Percentiles rank a stretch among this genome's conserved stretches.
Evolutionary conservation across 2,797 vertebrate species (phyloP).

Genomic region (Crax fasciolata): DNA sequence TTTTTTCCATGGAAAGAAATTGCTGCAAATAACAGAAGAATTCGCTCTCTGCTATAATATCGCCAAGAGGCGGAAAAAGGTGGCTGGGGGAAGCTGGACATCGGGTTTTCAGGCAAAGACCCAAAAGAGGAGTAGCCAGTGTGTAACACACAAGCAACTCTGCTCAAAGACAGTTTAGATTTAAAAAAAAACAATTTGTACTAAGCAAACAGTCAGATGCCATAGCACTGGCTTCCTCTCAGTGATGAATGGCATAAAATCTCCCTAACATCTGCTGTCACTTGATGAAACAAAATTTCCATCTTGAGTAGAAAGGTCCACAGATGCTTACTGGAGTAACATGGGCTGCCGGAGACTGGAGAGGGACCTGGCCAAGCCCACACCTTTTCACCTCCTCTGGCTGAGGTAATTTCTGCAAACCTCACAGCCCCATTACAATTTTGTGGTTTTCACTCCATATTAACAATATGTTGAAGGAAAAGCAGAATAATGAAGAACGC

Average conservation of each 20-base stretch:
- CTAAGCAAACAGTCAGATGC: slow-evolving; percentile 61
- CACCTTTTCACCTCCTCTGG: background rate
- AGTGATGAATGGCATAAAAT: slow-evolving; percentile 32
- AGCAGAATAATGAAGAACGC: background rate
- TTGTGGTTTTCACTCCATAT: background rate
- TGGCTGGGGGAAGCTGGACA: background rate
- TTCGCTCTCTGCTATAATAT: background rate
- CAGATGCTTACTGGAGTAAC: slow-evolving; percentile 28
- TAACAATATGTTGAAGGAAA: background rate
- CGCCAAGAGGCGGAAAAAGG: background rate
- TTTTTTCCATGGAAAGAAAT: background rate
- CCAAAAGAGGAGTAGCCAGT: background rate
- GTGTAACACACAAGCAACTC: background rate
- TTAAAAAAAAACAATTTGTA: slow-evolving; percentile 29
- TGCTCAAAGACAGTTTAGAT: background rate
- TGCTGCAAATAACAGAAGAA: background rate
- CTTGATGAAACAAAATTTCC: slow-evolving; percentile 70
- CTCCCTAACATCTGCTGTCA: slow-evolving; percentile 65
- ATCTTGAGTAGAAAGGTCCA: slow-evolving; percentile 37
- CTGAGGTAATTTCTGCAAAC: background rate
- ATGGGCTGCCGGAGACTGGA: background rate
- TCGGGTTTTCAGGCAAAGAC: background rate
- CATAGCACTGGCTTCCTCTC: background rate
- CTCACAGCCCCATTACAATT: background rate
- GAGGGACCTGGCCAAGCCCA: background rate